A percentile compares a stretch with the other conserved stretches of the same genome.
Conservation (phyloP, 2,888 invertebrate genomes). For the Minunthozetes semirufus region DNA sequence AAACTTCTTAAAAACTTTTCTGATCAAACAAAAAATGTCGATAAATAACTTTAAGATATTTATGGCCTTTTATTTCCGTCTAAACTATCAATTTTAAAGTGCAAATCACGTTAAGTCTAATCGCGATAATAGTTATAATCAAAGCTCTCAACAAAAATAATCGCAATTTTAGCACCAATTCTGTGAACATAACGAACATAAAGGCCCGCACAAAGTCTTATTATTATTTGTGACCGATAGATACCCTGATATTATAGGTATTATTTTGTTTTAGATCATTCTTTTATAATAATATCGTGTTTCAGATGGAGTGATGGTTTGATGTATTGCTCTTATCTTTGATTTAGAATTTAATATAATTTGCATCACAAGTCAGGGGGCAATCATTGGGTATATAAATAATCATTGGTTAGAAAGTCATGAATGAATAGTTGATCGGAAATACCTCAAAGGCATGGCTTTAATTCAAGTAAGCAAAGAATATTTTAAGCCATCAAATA, state of each 20-base stretch:
- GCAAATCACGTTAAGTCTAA: neutral
- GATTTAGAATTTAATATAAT: slow-evolving; percentile 6
- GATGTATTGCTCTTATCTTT: slow-evolving; percentile 26
- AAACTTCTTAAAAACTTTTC: neutral
- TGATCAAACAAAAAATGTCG: neutral
- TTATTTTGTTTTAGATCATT: neutral
- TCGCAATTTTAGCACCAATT: neutral
- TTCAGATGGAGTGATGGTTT: neutral
- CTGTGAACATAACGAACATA: neutral
- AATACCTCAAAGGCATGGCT: neutral
- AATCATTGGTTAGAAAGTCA: slow-evolving; percentile 24
- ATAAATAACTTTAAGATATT: neutral
- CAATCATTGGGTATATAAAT: slow-evolving; percentile 25
- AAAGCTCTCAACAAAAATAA: neutral
- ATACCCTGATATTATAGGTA: no score
- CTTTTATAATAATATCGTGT: slow-evolving; percentile 11
- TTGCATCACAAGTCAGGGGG: slow-evolving; percentile 16
- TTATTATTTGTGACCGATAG: no score
- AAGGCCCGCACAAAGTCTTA: no score
- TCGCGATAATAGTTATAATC: neutral
- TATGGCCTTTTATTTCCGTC: neutral
- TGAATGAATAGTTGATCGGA: slow-evolving; percentile 20
- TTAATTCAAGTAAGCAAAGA: neutral
- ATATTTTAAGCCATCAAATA: no score
- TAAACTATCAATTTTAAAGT: neutral